Percentiles rank a stretch among this genome's conserved stretches.
These are phyloP conservation scores for Meloidogyne hapla DNA, from an alignment of 1,140 invertebrate species.

Conservation along the genomic window DNA sequence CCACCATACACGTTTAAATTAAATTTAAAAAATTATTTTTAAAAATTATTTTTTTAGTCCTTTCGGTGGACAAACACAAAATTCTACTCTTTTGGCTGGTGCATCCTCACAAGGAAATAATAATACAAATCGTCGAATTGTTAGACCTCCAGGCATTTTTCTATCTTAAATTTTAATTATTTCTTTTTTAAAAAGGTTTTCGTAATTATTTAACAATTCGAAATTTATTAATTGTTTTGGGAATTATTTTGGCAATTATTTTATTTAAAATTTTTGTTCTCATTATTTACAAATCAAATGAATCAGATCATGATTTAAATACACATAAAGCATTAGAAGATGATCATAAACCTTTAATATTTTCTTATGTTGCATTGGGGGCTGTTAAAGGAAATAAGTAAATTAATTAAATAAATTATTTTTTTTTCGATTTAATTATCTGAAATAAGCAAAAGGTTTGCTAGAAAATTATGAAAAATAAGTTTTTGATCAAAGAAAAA, in stretches of 20 bases:
- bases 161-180: background rate
- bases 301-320: slow-evolving; percentile 8
- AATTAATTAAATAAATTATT: background rate
- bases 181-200: background rate
- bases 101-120: background rate
- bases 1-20: slow-evolving; percentile 26
- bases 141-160: background rate
- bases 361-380: background rate
- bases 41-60: slow-evolving; percentile 19
- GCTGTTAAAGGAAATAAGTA: slow-evolving; percentile 11
- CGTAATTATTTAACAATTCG: slow-evolving; percentile 20
- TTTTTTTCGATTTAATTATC: too few relatives aligned
- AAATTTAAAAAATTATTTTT: background rate
- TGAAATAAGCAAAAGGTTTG: too few relatives aligned
- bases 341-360: slow-evolving; percentile 9
- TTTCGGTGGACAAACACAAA: slow-evolving; percentile 14
- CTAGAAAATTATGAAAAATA: too few relatives aligned
- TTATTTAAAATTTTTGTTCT: slow-evolving; percentile 4
- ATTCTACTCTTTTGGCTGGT: background rate
- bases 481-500: too few relatives aligned
- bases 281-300: slow-evolving; percentile 15
- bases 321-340: slow-evolving; percentile 12
- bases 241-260: background rate
- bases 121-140: background rate
- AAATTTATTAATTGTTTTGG: slow-evolving; percentile 11